These are phyloP conservation scores for Aphelinus certus DNA, from an alignment of 1,140 invertebrate species.

Conservation along the genomic window DNA sequence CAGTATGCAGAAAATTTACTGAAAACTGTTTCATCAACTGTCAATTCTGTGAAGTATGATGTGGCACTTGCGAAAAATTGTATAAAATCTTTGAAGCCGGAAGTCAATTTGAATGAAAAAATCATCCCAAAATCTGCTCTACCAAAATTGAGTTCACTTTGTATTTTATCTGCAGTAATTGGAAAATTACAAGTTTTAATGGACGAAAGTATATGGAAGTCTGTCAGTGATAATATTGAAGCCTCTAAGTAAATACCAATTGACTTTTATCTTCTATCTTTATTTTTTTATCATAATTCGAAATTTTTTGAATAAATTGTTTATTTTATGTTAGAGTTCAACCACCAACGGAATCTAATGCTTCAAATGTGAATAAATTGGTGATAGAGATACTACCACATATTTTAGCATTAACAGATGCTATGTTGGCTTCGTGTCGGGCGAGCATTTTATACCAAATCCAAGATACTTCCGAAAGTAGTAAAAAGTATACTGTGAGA, in stretches of 20 bases:
- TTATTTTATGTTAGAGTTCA: slow-evolving; percentile 43
- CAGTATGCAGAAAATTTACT: slow-evolving; percentile 82
- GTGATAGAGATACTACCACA: slow-evolving; percentile 72
- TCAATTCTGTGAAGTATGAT: slow-evolving; percentile 75
- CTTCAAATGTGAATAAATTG: slow-evolving; percentile 56
- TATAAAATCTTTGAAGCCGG: slow-evolving; percentile 72
- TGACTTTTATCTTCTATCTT: not conserved
- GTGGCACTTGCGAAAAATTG: slow-evolving; percentile 77
- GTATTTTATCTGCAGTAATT: slow-evolving; percentile 74
- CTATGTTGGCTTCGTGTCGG: slow-evolving; percentile 66
- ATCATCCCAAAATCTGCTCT: slow-evolving; percentile 67
- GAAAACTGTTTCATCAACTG: slow-evolving; percentile 74
- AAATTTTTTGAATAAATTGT: not conserved
- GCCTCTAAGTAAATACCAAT: slow-evolving; percentile 46
- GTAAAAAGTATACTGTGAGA: slow-evolving; percentile 63
- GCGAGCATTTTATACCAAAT: slow-evolving; percentile 69
- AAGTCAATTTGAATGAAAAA: slow-evolving; percentile 58
- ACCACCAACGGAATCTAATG: slow-evolving; percentile 45
- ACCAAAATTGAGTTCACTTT: slow-evolving; percentile 74
- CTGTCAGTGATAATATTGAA: slow-evolving; percentile 57
- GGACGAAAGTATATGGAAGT: slow-evolving; percentile 62
- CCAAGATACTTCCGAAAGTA: slow-evolving; percentile 64
- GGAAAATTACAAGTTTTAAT: slow-evolving; percentile 77
- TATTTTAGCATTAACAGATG: slow-evolving; percentile 70
- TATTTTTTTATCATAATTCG: slow-evolving; percentile 6